Base-by-base conservation (phyloP, 2,888 invertebrate species). In the Sclerodermus sp. region DNA sequence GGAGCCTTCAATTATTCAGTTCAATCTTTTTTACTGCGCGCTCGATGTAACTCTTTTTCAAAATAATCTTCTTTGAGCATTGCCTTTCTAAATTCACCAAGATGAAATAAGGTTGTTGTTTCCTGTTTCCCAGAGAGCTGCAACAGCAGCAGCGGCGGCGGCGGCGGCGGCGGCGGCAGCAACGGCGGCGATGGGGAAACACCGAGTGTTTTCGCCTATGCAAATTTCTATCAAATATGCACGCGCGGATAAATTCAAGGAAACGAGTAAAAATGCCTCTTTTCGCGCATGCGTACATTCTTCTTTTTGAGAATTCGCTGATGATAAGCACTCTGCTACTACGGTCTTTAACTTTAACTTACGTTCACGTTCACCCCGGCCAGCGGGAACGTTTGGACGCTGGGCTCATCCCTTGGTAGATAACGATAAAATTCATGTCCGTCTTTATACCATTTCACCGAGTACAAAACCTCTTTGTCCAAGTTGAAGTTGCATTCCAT, bases 371-470 rank as follows among this genome's bases (percentile, higher is more conserved):
- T 67, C 37, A 80, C 76, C 30, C 80, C 80, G 1, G 71, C 68
- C 38, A 78, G 67, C 13, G 70, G 69, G 52, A 80, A 79, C 40
- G 74, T 68, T 55, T 79, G 75, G 12, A 77, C 77, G 9, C 71
- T 71, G 14, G 80, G 80, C 55, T 68, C 68, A 52, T 79, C 79
- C 41, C 70, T 74, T 29, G 79, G 79, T 42, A 77, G 71, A 60
- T 73, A 80, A 47, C 79, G 73, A 66, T 78, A 79, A 64, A 79
- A 79, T 59, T 79, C 79, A 56, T 76, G 71, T 36, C 76, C 79
- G 59, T 79, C 77, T 62, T 78, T 79, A 72, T 79, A 79, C 80
- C 80, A 80, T 64, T 80, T 80, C 30, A 80, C 79, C 23, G 79
- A 79, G 63, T 80, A 80, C 10, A 80, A 71, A 45, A 67, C 64